Evolutionary conservation across 2,113 vertebrate genomes (phyloP).

Genomic region (Pteronura brasiliensis): DNA sequence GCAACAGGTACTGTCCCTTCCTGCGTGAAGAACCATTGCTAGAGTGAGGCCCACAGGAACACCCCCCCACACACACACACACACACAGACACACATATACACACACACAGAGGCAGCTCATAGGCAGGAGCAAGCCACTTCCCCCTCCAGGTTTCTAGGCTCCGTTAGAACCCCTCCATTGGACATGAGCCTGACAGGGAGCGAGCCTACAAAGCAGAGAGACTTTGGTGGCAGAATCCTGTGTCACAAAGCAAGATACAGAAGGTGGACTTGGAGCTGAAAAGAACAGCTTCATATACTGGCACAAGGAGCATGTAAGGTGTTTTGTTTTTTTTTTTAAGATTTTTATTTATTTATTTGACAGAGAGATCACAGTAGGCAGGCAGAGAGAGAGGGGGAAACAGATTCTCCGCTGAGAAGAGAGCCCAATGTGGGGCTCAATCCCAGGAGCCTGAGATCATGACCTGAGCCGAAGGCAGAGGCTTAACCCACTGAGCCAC

Average conservation of each 20-base stretch:
- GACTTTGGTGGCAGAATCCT: neutral
- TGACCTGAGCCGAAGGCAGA: too few relatives aligned
- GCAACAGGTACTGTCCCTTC: neutral
- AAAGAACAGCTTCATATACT: neutral
- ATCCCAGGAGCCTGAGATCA: too few relatives aligned
- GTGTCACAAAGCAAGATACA: neutral
- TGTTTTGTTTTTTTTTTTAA: neutral
- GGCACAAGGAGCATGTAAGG: neutral
- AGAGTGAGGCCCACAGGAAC: neutral
- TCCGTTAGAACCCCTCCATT: neutral
- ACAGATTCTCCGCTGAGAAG: too few relatives aligned
- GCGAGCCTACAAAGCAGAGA: neutral
- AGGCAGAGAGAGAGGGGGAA: too few relatives aligned
- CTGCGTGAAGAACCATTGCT: neutral
- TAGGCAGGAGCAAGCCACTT: neutral
- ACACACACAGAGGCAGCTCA: neutral
- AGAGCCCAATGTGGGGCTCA: too few relatives aligned
- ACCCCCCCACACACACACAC: too few relatives aligned
- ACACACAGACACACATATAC: too few relatives aligned
- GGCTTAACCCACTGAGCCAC: too few relatives aligned
- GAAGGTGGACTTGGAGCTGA: neutral
- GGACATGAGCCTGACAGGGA: neutral
- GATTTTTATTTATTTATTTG: too few relatives aligned
- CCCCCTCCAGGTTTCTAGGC: neutral
- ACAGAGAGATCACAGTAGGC: too few relatives aligned